These are phyloP conservation scores for Ochotona curzoniae DNA, from an alignment of 2,113 vertebrate genomes.

Conservation along the genomic window DNA sequence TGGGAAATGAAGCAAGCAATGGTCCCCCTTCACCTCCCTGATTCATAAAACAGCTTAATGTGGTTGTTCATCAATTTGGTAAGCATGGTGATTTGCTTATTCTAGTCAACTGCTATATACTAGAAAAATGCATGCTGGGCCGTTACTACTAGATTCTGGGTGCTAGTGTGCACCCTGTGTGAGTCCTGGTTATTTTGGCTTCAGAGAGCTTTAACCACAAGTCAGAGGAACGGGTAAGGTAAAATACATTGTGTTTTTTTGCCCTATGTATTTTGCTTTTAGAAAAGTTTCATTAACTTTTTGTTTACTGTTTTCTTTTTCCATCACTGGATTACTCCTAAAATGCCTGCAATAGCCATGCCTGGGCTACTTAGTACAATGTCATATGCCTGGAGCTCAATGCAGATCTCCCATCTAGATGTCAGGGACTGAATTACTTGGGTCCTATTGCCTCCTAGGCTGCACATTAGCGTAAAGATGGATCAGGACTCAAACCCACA, in stretches of 20 bases:
- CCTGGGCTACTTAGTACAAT: no score
- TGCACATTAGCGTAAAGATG: no score
- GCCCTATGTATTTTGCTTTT: conserved; percentile 41
- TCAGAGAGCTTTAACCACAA: conserved; percentile 29
- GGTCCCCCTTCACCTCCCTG: not conserved
- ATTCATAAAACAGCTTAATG: not conserved
- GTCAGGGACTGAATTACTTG: no score
- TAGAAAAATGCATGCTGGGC: not conserved
- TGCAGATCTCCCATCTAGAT: no score
- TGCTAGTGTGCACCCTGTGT: not conserved
- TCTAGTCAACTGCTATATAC: not conserved
- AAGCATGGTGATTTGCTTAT: not conserved
- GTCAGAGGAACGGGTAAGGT: not conserved
- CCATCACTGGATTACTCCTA: no score
- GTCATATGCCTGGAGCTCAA: no score
- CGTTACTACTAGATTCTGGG: not conserved
- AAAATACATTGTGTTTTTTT: not conserved
- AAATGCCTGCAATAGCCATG: no score
- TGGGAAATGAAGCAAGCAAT: not conserved
- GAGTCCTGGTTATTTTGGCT: conserved; percentile 32
- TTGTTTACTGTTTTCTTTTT: no score
- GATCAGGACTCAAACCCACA: no score
- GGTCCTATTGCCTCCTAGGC: no score
- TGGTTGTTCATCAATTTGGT: not conserved
- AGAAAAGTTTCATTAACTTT: not conserved